phyloP scores from a whole-genome alignment of 2,797 vertebrate genomes.

The Labroides dimidiatus region DNA sequence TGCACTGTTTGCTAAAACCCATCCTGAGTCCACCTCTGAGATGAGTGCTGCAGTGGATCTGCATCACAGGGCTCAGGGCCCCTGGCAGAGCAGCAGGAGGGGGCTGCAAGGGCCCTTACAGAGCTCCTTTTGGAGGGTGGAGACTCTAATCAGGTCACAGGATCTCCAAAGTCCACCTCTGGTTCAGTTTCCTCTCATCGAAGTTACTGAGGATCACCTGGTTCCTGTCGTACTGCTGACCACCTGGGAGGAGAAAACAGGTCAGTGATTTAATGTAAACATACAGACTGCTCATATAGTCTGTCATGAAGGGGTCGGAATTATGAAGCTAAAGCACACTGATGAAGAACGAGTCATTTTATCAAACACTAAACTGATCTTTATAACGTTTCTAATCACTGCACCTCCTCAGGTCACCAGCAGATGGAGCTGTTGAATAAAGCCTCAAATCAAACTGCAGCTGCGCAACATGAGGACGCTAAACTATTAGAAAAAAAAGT shows the following conservation, averaged over 20 bases:
- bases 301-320: too few relatives aligned
- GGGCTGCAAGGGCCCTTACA: not conserved
- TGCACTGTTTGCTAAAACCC: not conserved
- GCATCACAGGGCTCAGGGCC: slow-evolving; percentile 7
- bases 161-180: slow-evolving; percentile 90
- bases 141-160: slow-evolving; percentile 73
- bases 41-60: slow-evolving; percentile 6
- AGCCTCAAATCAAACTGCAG: not conserved
- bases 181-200: slow-evolving; percentile 84
- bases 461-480: too few relatives aligned
- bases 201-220: slow-evolving; percentile 90
- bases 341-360: too few relatives aligned
- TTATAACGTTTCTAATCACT: not conserved
- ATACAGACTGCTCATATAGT: too few relatives aligned
- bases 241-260: slow-evolving; percentile 81
- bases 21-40: not conserved
- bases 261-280: not conserved
- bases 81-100: slow-evolving; percentile 17
- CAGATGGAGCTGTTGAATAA: slow-evolving; percentile 36
- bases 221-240: slow-evolving; percentile 90
- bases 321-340: too few relatives aligned
- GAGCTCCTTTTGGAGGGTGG: not conserved
- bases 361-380: not conserved
- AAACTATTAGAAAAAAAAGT: too few relatives aligned
- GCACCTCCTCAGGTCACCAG: slow-evolving; percentile 29